phyloP scores from a whole-genome alignment of 2,888 invertebrate genomes.

The Trachelus troglodyta region DNA sequence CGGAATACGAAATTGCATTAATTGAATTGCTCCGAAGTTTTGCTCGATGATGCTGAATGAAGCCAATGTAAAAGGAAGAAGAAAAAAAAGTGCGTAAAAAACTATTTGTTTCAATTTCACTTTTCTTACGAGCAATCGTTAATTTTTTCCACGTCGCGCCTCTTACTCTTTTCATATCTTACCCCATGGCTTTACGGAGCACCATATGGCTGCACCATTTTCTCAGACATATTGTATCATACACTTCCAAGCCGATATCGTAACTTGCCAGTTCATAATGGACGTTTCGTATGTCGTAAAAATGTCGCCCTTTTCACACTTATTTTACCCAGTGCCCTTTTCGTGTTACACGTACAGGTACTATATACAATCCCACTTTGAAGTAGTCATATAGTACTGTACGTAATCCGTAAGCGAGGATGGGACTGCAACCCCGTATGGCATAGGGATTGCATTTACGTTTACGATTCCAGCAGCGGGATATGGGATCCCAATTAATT shows the following conservation, averaged over 20 bases:
- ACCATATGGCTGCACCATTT: neutral
- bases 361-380: neutral
- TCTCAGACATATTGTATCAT: neutral
- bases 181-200: neutral
- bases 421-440: neutral
- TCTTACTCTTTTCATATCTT: neutral
- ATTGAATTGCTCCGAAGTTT: conserved; percentile 14
- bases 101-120: neutral
- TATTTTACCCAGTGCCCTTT: neutral
- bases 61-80: neutral
- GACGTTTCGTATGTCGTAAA: neutral
- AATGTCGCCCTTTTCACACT: neutral
- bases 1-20: conserved; percentile 21
- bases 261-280: neutral
- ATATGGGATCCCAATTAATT: conserved; percentile 49
- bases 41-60: neutral
- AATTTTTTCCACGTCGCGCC: neutral
- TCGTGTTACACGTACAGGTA: neutral
- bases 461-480: conserved; percentile 5
- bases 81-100: neutral
- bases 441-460: neutral
- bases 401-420: neutral
- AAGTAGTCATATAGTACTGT: conserved; percentile 11
- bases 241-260: neutral
- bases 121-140: neutral